Conservation (phyloP, 2,113 vertebrate genomes). For the Maccullochella peelii region DNA sequence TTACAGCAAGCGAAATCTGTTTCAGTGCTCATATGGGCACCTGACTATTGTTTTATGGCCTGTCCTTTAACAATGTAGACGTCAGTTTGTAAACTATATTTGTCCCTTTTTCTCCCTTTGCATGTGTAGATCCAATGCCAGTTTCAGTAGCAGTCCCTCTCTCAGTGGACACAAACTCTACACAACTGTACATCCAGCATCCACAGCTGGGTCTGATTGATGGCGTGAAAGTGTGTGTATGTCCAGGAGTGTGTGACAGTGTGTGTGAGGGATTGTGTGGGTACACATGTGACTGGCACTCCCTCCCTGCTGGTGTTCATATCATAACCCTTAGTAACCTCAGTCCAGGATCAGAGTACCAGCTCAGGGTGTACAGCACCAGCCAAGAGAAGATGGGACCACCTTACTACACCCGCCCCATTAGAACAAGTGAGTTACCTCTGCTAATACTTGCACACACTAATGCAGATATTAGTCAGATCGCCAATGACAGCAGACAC, state of each 20-base stretch:
- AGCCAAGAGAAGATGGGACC: conserved; percentile 83
- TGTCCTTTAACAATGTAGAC: not conserved
- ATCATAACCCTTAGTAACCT: conserved; percentile 82
- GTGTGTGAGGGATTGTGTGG: conserved; percentile 45
- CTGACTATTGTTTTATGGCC: not conserved
- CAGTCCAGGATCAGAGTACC: conserved; percentile 84
- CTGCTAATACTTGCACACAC: not conserved
- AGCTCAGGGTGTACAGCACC: conserved; percentile 84
- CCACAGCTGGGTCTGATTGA: conserved; percentile 66
- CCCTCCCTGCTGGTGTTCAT: conserved; percentile 64
- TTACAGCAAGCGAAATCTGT: not conserved
- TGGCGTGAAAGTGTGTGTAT: conserved; percentile 76
- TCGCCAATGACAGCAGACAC: not conserved
- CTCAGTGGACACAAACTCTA: conserved; percentile 53
- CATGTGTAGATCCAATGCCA: conserved; percentile 68
- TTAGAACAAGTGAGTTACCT: conserved; percentile 87
- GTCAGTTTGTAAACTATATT: not conserved
- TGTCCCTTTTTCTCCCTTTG: conserved; percentile 8
- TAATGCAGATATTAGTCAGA: not conserved
- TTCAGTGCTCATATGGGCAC: not conserved
- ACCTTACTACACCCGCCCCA: conserved; percentile 69
- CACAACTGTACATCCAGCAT: conserved; percentile 74
- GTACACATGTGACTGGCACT: conserved; percentile 56
- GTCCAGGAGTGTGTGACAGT: conserved; percentile 62
- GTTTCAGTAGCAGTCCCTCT: conserved; percentile 71